phyloP scores from a whole-genome alignment of 2,888 invertebrate species.

The Drosophila kuntzei region DNA sequence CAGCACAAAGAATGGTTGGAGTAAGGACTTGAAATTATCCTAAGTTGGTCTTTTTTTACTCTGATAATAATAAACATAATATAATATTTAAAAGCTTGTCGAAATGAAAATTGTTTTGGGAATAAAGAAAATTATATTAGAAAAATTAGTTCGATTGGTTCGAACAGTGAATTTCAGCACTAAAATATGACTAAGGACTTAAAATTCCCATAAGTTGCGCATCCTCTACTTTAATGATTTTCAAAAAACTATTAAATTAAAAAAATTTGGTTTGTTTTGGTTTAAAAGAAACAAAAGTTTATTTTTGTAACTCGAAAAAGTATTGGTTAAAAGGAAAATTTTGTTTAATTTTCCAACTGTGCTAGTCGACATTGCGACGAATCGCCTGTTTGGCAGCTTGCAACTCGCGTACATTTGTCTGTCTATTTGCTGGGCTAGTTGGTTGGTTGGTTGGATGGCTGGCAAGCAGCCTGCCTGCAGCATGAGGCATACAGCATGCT shows the following conservation, averaged over 20 bases:
- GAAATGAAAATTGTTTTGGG: no score
- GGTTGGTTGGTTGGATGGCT: constrained; percentile 26
- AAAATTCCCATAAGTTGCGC: neutral
- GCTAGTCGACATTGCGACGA: constrained; percentile 52
- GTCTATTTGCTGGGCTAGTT: constrained; percentile 61
- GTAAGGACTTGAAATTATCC: no score
- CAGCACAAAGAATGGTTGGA: neutral
- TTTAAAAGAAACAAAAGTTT: no score
- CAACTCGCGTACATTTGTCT: constrained; percentile 70
- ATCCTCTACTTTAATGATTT: neutral
- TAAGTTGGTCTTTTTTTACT: no score
- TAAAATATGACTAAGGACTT: neutral
- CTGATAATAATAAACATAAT: no score
- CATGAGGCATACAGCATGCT: constrained; percentile 35
- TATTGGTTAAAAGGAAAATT: neutral
- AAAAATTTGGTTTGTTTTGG: no score
- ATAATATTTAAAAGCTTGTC: no score
- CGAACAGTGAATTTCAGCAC: no score
- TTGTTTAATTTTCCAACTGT: constrained; percentile 39
- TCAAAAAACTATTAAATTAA: no score
- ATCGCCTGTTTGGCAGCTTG: constrained; percentile 62
- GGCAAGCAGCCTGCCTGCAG: constrained; percentile 35
- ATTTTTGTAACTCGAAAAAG: no score
- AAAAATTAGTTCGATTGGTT: no score
- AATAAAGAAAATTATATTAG: no score